A percentile compares a stretch with the other conserved stretches of the same genome.
Evolutionary conservation across 2,797 vertebrate species (phyloP).

Genomic region (Phyllotis vaccarum): DNA sequence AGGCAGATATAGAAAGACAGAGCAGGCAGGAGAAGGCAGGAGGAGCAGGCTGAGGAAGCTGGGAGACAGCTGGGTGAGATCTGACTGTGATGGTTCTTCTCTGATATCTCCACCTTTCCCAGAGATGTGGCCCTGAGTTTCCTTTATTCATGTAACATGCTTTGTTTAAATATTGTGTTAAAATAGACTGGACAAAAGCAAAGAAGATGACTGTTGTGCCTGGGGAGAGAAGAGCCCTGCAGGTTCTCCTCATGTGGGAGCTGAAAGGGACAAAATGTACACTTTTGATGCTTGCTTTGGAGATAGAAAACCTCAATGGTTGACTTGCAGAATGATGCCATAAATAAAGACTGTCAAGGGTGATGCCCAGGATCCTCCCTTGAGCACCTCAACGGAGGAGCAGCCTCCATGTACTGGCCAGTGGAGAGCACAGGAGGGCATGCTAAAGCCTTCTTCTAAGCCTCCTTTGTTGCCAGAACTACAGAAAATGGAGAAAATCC

Average conservation of each 20-base stretch:
- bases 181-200: neutral
- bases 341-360: neutral
- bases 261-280: neutral
- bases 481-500: neutral
- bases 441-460: constrained; percentile 9
- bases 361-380: neutral
- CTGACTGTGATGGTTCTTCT: too few relatives aligned
- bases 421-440: neutral
- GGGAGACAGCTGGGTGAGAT: too few relatives aligned
- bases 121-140: too few relatives aligned
- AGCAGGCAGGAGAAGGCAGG: too few relatives aligned
- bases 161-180: neutral
- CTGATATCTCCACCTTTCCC: too few relatives aligned
- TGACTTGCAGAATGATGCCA: neutral
- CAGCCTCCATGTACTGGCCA: neutral
- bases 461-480: neutral
- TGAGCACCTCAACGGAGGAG: neutral
- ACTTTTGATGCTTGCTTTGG: neutral
- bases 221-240: neutral
- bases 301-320: neutral
- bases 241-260: neutral
- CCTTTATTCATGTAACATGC: too few relatives aligned
- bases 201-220: neutral
- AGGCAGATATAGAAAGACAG: too few relatives aligned
- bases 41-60: too few relatives aligned